phyloP scores from a whole-genome alignment of 1,140 invertebrate genomes.

The Arion vulgaris region DNA sequence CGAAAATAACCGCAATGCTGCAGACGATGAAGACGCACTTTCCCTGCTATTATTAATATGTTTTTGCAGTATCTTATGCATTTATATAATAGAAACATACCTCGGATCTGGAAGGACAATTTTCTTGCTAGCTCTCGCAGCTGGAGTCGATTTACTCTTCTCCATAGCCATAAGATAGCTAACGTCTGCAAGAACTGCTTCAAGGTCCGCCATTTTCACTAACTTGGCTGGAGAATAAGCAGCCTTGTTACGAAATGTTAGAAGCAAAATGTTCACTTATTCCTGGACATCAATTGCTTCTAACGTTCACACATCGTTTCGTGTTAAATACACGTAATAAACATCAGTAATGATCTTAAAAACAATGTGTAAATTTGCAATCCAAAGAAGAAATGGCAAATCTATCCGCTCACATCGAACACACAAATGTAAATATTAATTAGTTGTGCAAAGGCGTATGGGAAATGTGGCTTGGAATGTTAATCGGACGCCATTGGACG shows the following conservation, averaged over 20 bases:
- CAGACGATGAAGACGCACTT: background rate
- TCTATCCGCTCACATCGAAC: background rate
- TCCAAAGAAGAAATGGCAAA: background rate
- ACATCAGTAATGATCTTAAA: background rate
- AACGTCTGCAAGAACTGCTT: slow-evolving; percentile 99
- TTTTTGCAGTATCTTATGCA: background rate
- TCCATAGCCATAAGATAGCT: slow-evolving; percentile 99
- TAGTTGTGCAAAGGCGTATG: slow-evolving; percentile 51
- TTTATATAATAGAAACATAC: slow-evolving; percentile 75
- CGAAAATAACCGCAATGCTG: background rate
- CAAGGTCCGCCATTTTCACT: slow-evolving; percentile 95
- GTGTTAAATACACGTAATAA: background rate
- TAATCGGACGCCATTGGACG: slow-evolving; percentile 13
- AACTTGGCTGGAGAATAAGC: slow-evolving; percentile 41
- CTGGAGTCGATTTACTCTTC: slow-evolving; percentile 99
- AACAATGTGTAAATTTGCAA: background rate
- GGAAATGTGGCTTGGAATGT: slow-evolving; percentile 43
- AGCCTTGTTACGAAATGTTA: slow-evolving; percentile 30
- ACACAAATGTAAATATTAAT: slow-evolving; percentile 45
- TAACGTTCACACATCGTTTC: slow-evolving; percentile 12
- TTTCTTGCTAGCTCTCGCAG: slow-evolving; percentile 98
- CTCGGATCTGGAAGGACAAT: slow-evolving; percentile 98
- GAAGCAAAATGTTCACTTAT: background rate
- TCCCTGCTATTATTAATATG: background rate
- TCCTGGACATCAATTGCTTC: slow-evolving; percentile 5